These are phyloP conservation scores for Nanorana parkeri DNA, from an alignment of 2,113 vertebrate species.

Conservation along the genomic window DNA sequence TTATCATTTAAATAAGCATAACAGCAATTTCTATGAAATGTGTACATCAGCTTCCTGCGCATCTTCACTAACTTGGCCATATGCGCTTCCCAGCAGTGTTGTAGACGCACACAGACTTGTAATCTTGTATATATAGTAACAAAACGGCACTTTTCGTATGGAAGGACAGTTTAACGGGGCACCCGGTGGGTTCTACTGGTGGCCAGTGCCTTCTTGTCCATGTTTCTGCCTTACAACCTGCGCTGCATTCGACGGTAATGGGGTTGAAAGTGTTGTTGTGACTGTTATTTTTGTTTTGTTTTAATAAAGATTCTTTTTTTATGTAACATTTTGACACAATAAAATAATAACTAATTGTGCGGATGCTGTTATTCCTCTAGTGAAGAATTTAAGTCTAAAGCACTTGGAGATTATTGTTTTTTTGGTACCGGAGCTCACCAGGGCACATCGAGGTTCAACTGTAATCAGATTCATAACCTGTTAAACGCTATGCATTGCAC, in stretches of 20 bases:
- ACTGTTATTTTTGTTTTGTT: slow-evolving; percentile 26
- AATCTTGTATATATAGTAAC: not conserved
- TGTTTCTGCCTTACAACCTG: slow-evolving; percentile 8
- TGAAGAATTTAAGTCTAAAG: not conserved
- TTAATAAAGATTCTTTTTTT: slow-evolving; percentile 22
- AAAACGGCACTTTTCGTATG: not conserved
- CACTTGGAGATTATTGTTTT: too few relatives aligned
- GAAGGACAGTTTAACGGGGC: not conserved
- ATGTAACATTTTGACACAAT: slow-evolving; percentile 41
- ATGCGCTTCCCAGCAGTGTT: not conserved
- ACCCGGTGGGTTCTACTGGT: not conserved
- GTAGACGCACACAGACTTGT: not conserved
- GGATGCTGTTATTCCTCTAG: not conserved
- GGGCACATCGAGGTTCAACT: too few relatives aligned
- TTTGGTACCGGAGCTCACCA: too few relatives aligned
- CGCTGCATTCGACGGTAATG: not conserved
- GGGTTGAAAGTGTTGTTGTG: not conserved
- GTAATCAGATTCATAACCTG: too few relatives aligned
- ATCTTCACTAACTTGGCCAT: not conserved
- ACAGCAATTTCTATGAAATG: not conserved
- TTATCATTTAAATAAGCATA: not conserved
- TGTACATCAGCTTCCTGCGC: not conserved
- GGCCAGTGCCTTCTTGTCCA: slow-evolving; percentile 27
- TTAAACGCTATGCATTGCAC: too few relatives aligned
- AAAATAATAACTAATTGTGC: slow-evolving; percentile 8